phyloP scores from a whole-genome alignment of 1,140 invertebrate genomes.

The Penaeus vannamei region DNA sequence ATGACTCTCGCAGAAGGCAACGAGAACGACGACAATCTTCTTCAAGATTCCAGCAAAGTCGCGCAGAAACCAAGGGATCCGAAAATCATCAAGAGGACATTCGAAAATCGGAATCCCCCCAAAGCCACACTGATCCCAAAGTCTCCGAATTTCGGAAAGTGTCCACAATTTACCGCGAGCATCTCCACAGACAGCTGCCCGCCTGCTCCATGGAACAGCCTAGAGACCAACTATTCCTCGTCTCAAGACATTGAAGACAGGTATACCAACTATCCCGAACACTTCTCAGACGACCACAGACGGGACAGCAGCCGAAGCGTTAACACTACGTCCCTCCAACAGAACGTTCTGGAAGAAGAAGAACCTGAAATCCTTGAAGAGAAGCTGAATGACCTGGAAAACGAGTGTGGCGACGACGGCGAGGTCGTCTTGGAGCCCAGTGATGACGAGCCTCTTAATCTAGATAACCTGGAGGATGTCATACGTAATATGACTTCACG shows the following conservation, averaged over 20 bases:
- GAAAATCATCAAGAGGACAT: too few relatives aligned
- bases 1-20: conserved; percentile 54
- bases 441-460: too few relatives aligned
- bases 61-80: conserved; percentile 12
- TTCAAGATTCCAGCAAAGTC: conserved; percentile 14
- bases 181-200: conserved; percentile 50
- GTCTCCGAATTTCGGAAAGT: not conserved
- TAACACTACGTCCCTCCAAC: not conserved
- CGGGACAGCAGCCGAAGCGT: not conserved
- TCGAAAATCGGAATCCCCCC: not conserved
- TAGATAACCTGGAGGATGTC: too few relatives aligned
- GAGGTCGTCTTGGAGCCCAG: not conserved
- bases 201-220: conserved; percentile 44
- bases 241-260: conserved; percentile 46
- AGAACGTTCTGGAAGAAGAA: conserved; percentile 13
- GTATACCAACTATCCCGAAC: not conserved
- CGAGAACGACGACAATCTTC: conserved; percentile 5
- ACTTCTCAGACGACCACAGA: not conserved
- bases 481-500: too few relatives aligned
- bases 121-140: conserved; percentile 14
- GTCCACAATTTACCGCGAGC: conserved; percentile 9
- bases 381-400: not conserved
- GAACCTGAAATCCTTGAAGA: not conserved
- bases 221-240: conserved; percentile 41
- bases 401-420: not conserved